Base-by-base conservation (phyloP, 2,888 invertebrate genomes). In the Buathra laborator region DNA sequence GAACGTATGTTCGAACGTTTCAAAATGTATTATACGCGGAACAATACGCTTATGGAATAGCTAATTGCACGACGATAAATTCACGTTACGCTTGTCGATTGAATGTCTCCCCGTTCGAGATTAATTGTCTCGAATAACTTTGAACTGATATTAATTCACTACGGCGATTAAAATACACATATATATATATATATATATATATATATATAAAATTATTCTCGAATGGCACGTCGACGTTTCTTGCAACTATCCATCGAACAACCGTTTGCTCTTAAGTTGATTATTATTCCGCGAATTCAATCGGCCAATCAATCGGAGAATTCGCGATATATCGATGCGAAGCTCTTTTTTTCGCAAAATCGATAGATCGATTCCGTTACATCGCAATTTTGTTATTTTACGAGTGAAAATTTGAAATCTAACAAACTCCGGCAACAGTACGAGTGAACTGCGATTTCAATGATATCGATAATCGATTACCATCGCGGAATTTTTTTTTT, bases 41-140 rank as follows among this genome's bases (percentile, higher is more conserved):
- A 66, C 56, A 72, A 64, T 48, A 53, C 48, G 68, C 74, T 68
- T 56, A 48, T 62, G 62, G 70, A 86, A 86, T 84, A 78, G 84
- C 83, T 90, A 90, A 90, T 90, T 89, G 87, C 81, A 80, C 16
- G 87, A 85, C 87, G 59, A 90, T 90, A 90, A 88, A 88, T 90
- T 89, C 81, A 71, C 86, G 84, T 87, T 90, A 86, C 87, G 84
- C 74, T 67, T 67, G 79, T 81, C 76, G 86, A 87, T 87, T 74
- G 71, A 83, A 82, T 72, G 83, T 86, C 24, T 43, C 67, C 24
- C 14, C 19, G 43, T 46, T 29, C 72, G 86, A 78, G 80, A 87
- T 88, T 88, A 89, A 86, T 87, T 82, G 84, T 86, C 84, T 32
- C 72, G 44, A 67, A 64, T 46, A 62, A 32, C 76, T 12, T 29